Conservation (phyloP, 2,797 vertebrate species). For the Antennarius maculatus region DNA sequence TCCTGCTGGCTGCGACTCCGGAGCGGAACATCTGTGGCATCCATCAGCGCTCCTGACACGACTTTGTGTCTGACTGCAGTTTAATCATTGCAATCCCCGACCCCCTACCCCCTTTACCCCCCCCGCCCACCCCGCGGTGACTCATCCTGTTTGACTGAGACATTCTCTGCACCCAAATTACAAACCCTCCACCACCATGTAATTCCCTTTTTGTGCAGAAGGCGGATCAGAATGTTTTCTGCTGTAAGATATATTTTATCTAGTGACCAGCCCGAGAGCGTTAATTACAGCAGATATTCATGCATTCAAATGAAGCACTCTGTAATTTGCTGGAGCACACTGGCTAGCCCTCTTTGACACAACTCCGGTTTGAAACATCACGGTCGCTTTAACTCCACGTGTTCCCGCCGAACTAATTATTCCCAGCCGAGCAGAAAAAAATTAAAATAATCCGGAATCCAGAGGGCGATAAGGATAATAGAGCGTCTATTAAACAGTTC, state of each 20-base stretch:
- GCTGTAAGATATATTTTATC: conserved; percentile 53
- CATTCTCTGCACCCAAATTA: conserved; percentile 60
- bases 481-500: conserved; percentile 17
- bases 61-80: conserved; percentile 65
- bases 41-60: conserved; percentile 62
- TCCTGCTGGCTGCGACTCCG: conserved; percentile 32
- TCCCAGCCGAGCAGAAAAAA: conserved; percentile 14
- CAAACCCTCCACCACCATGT: conserved; percentile 32
- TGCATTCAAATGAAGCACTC: conserved; percentile 41
- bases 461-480: background rate
- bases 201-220: conserved; percentile 41
- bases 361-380: conserved; percentile 31
- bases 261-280: conserved; percentile 33
- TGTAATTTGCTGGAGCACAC: conserved; percentile 33
- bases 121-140: conserved; percentile 44
- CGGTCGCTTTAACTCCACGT: conserved; percentile 24
- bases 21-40: conserved; percentile 59
- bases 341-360: conserved; percentile 34
- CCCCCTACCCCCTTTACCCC: conserved; percentile 17
- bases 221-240: conserved; percentile 56
- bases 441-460: conserved; percentile 12
- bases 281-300: conserved; percentile 63
- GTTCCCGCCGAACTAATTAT: conserved; percentile 27
- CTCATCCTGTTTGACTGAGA: conserved; percentile 64
- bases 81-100: conserved; percentile 57